Conservation (phyloP, 2,888 invertebrate species). For the Oscheius sp. region DNA sequence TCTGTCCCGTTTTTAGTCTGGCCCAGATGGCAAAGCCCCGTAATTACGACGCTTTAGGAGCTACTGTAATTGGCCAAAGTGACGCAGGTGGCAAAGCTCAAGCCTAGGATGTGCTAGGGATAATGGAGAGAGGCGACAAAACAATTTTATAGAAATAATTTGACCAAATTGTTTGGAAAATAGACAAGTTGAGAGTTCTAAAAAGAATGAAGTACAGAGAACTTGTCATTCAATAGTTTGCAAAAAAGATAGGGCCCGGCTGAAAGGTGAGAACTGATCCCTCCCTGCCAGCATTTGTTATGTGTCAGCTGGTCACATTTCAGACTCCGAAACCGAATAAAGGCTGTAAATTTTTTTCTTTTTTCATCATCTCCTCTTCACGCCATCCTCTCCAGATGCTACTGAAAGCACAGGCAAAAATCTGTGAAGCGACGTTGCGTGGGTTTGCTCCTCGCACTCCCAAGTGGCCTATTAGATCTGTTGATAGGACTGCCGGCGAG, state of each 20-base stretch:
- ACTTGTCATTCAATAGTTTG: background rate
- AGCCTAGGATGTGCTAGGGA: background rate
- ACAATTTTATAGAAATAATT: background rate
- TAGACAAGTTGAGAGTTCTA: background rate
- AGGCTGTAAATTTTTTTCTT: too few relatives aligned
- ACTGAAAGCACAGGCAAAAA: background rate
- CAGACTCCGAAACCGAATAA: background rate
- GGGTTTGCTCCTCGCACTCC: background rate
- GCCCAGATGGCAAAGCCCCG: background rate
- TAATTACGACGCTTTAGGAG: background rate
- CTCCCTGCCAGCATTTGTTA: background rate
- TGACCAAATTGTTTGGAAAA: background rate
- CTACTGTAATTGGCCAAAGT: background rate
- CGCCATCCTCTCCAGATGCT: too few relatives aligned
- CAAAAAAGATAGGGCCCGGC: background rate
- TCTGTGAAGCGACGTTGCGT: background rate
- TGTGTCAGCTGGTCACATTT: slow-evolving; percentile 3
- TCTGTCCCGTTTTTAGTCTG: too few relatives aligned
- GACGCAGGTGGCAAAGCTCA: background rate
- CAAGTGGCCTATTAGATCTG: slow-evolving; percentile 3
- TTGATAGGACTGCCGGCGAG: background rate
- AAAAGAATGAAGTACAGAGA: background rate
- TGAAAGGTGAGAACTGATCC: too few relatives aligned
- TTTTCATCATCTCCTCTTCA: too few relatives aligned
- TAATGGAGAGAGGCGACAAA: background rate